phyloP scores from a whole-genome alignment of 2,797 vertebrate genomes.

The Pangasius larnaudii region DNA sequence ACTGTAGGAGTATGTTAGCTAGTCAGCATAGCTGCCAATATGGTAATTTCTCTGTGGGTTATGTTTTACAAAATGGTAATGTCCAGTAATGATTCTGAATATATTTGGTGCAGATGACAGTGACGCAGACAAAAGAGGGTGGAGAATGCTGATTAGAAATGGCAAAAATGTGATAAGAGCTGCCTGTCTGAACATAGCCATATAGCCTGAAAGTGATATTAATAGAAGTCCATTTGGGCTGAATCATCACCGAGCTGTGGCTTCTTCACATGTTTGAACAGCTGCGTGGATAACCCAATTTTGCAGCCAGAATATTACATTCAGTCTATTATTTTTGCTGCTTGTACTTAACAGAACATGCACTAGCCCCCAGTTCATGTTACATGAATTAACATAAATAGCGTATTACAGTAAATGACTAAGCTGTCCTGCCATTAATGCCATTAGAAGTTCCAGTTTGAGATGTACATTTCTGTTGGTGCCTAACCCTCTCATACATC shows the following conservation, averaged over 20 bases:
- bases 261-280: not conserved
- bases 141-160: not conserved
- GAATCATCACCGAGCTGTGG: not conserved
- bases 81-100: not conserved
- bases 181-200: not conserved
- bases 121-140: not conserved
- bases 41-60: not conserved
- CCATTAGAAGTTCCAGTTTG: not conserved
- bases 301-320: not conserved
- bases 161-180: not conserved
- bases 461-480: not conserved
- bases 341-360: not conserved
- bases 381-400: not conserved
- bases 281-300: not conserved
- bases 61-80: not conserved
- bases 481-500: not conserved
- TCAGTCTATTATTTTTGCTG: not conserved
- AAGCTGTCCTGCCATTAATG: not conserved
- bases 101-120: not conserved
- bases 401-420: slow-evolving; percentile 11
- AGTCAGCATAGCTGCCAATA: not conserved
- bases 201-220: not conserved
- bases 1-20: not conserved
- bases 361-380: not conserved
- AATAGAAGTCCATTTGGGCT: not conserved